Conservation (phyloP, 2,113 vertebrate genomes). For the Muscicapa adusta region DNA sequence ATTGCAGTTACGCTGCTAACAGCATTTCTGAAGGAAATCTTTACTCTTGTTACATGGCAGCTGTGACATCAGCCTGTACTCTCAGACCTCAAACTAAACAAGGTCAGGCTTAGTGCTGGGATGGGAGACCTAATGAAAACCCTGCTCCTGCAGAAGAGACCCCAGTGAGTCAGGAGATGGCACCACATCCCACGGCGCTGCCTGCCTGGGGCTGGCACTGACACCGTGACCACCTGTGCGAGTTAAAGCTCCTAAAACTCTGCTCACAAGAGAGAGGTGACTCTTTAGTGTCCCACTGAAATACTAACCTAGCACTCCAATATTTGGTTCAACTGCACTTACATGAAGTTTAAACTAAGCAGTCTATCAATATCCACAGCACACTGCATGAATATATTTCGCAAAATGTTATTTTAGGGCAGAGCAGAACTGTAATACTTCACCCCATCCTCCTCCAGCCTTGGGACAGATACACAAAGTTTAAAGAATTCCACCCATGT, state of each 20-base stretch:
- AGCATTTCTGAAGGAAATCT: slow-evolving; percentile 1
- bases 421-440: neutral
- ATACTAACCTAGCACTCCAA: neutral
- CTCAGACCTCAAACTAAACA: slow-evolving; percentile 57
- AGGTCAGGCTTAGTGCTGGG: slow-evolving; percentile 42
- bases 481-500: neutral
- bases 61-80: slow-evolving; percentile 12
- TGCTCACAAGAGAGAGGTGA: neutral
- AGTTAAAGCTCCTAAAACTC: slow-evolving; percentile 37
- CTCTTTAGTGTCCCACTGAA: neutral
- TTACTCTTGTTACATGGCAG: neutral
- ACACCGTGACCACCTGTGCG: slow-evolving; percentile 36
- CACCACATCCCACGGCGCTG: neutral
- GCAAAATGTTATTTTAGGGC: neutral
- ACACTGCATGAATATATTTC: neutral
- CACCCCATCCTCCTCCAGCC: neutral
- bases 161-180: slow-evolving; percentile 66
- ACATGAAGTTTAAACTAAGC: neutral
- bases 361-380: neutral
- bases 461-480: neutral
- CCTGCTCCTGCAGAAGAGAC: slow-evolving; percentile 43
- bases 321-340: neutral
- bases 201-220: neutral
- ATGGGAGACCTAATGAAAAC: slow-evolving; percentile 53
- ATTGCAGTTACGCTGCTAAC: slow-evolving; percentile 2